These are phyloP conservation scores for Penaeus monodon DNA, from an alignment of 2,888 invertebrate species.

Conservation along the genomic window DNA sequence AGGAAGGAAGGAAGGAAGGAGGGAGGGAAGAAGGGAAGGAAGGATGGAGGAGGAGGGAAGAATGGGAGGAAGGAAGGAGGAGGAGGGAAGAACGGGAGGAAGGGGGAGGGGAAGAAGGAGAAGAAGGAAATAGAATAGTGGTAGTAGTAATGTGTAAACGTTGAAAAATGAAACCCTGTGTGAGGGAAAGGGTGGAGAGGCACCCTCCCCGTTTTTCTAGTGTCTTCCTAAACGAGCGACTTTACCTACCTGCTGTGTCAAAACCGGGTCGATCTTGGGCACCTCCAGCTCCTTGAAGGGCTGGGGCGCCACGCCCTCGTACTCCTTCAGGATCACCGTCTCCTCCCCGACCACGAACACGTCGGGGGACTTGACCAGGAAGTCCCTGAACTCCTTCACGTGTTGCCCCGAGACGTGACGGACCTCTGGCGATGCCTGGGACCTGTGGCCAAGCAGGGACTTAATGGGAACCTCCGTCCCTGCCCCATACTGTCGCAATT, in stretches of 20 bases:
- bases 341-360: slow-evolving; percentile 86
- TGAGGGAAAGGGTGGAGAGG: not conserved
- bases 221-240: not conserved
- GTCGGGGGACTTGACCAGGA: slow-evolving; percentile 85
- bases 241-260: slow-evolving; percentile 73
- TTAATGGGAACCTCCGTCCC: slow-evolving; percentile 97
- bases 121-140: not conserved
- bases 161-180: not conserved
- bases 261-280: slow-evolving; percentile 85
- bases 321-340: slow-evolving; percentile 82
- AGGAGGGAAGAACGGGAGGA: not conserved
- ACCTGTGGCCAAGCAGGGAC: slow-evolving; percentile 94
- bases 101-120: not conserved
- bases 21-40: not conserved
- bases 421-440: slow-evolving; percentile 96
- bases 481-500: slow-evolving; percentile 94
- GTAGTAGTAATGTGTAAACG: not conserved
- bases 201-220: not conserved
- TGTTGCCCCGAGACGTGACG: slow-evolving; percentile 95
- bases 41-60: not conserved
- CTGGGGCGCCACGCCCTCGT: slow-evolving; percentile 68
- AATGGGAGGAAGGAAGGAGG: not conserved
- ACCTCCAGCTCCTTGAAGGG: slow-evolving; percentile 78
- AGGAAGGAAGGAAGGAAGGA: not conserved
- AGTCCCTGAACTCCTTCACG: slow-evolving; percentile 93